Base-by-base conservation (phyloP, 2,888 invertebrate genomes). In the Caenorhabditis sp. region DNA sequence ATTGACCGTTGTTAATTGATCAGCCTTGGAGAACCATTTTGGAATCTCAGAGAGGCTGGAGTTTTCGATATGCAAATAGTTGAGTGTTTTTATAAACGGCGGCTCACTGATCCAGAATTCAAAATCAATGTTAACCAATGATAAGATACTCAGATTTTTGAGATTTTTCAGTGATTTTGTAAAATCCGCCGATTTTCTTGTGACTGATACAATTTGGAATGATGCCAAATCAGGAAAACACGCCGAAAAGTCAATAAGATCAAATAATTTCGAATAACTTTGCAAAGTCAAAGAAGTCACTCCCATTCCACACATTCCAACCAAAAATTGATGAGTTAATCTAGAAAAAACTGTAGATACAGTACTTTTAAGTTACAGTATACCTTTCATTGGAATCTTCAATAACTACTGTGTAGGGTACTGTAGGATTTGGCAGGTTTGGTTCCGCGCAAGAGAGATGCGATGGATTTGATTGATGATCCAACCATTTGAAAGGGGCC, bases 41-140 rank as follows among this genome's bases (percentile, higher is more conserved):
- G 85, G 85, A 12, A 85, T 58, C 26, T 70, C 72, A 5, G 72
- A 61, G 5, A 84, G 58, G 0, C 78, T 66, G 10, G 81, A 80
- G 58, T 83, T 82, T 57, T 84, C 85, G 27, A 85, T 67, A 67
- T 84, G 84, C 17, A 85, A 63, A 50, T 78, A 71, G 0, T 58
- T 67, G 2, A 83, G 38, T 0, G 72, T 60, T n/a, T 60, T 14
- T 4, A 71, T 43, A 58, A 78, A 83, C 31, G 63, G 69, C 36
- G 82, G 59, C 21, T 58, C 25, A 54, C 77, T 52, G 14, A 72
- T 59, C 67, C 80, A 80, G 49, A 82, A 78, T 23, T 81, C 70
- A 50, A 84, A 82, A 63, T 81, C 72, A 17, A 81, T 77, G 43
- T 83, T 81, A 21, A 73, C 67, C 0, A 84, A 31, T 1, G 78